Base-by-base conservation (phyloP, 2,113 vertebrate genomes). In the Anas platyrhynchos region DNA sequence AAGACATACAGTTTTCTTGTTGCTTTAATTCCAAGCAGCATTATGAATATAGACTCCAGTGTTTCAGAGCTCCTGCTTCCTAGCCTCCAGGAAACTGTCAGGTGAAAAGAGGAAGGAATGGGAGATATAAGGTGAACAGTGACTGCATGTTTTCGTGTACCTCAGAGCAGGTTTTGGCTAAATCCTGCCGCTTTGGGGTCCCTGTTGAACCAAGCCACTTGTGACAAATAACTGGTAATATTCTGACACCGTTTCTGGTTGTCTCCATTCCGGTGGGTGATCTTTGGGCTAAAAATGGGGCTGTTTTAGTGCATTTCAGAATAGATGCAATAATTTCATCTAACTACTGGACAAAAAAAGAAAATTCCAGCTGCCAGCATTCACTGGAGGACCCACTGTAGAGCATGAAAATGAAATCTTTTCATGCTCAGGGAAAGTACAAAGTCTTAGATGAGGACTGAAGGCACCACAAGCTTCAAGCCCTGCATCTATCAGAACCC, bases 251-350 rank as follows among this genome's bases (percentile, higher is more conserved):
- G 5, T 32, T 62, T 32, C 38, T 61, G 36, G 6, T 41, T 83
- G 34, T 34, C 54, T 52, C 32, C 10, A 3, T 67, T 46, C 7
- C 18, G 21, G 11, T 0, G 0, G 10, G 7, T n/a, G 58, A 18
- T 71, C 66, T 83, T 26, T 58, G 63, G 25, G 34, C 26, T 34
- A 18, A n/a, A 44, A 65, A 55, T 38, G 23, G 71, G 10, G 14
- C 20, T n/a, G 14, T 1, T 48, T 69, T 23, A 26, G 20, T 46
- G 18, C 55, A 4, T 48, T 75, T 86, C 50, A 62, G 23, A 44
- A 34, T 11, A 27, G 8, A 48, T 48, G 46, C 46, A 22, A 48
- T 48, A 48, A 48, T 22, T 48, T 22, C 11, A 11, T 48, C 38
- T 65, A 61, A 38, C 26, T 75, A 8, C 31, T 8, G 32, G 41